phyloP scores from a whole-genome alignment of 2,113 vertebrate species.

The Turnix velox region DNA sequence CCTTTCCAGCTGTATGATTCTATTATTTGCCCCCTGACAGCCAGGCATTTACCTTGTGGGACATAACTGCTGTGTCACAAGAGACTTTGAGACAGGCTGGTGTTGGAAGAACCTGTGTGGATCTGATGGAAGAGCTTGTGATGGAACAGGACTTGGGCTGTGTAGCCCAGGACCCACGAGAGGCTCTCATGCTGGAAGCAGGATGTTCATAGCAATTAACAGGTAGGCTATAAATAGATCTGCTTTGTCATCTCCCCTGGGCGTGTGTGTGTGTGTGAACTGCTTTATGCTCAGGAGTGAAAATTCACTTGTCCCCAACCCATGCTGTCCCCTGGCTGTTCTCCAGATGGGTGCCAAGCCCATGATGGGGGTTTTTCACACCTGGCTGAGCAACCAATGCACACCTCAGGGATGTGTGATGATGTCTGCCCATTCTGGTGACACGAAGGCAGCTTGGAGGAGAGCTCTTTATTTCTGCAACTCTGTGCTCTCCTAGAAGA shows the following conservation, averaged over 20 bases:
- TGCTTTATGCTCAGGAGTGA: accelerated
- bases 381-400: not conserved
- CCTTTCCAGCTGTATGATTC: no score
- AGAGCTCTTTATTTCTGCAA: not conserved
- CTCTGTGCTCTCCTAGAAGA: not conserved
- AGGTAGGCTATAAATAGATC: not conserved
- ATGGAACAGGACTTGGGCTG: not conserved
- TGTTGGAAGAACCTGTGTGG: not conserved
- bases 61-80: accelerated
- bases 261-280: accelerated
- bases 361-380: not conserved
- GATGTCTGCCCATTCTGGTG: not conserved
- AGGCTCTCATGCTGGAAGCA: accelerated
- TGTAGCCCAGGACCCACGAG: accelerated
- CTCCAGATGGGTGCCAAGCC: not conserved
- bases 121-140: not conserved
- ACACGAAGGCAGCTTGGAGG: not conserved
- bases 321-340: not conserved
- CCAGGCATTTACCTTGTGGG: not conserved
- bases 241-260: not conserved
- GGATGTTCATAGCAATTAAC: not conserved
- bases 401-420: accelerated
- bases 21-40: not conserved
- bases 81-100: not conserved
- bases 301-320: not conserved